Evolutionary conservation across 2,113 vertebrate genomes (phyloP).

Genomic region (Lepus timidus): DNA sequence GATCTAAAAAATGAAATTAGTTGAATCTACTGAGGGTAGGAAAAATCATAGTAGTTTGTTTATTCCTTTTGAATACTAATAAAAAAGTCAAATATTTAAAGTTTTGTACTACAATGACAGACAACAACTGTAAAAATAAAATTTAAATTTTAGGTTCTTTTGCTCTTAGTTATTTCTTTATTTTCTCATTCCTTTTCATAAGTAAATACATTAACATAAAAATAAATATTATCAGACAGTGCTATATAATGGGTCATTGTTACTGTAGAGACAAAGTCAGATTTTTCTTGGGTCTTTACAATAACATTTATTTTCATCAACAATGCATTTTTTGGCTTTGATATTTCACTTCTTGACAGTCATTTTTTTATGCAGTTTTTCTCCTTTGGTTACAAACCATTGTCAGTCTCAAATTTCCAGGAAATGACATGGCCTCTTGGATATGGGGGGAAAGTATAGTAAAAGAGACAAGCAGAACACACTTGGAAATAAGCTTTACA

Average conservation of each 20-base stretch:
- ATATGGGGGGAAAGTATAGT: background rate
- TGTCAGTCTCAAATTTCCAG: background rate
- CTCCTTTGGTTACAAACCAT: background rate
- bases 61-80: background rate
- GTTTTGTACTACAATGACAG: background rate
- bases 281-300: background rate
- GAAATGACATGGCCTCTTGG: background rate
- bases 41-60: background rate
- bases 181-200: constrained; percentile 43
- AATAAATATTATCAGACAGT: background rate
- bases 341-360: constrained; percentile 13
- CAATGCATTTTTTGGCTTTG: background rate
- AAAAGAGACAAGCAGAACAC: background rate
- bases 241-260: background rate
- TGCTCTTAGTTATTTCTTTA: background rate
- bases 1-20: background rate
- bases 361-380: constrained; percentile 2
- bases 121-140: background rate
- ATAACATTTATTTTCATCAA: background rate
- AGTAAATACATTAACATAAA: background rate
- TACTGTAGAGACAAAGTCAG: background rate
- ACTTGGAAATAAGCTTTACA: background rate
- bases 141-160: constrained; percentile 38
- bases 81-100: constrained; percentile 38
- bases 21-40: background rate